A percentile compares a stretch with the other conserved stretches of the same genome.
These are phyloP conservation scores for Caracal caracal DNA, from an alignment of 2,113 vertebrate species.

Conservation along the genomic window DNA sequence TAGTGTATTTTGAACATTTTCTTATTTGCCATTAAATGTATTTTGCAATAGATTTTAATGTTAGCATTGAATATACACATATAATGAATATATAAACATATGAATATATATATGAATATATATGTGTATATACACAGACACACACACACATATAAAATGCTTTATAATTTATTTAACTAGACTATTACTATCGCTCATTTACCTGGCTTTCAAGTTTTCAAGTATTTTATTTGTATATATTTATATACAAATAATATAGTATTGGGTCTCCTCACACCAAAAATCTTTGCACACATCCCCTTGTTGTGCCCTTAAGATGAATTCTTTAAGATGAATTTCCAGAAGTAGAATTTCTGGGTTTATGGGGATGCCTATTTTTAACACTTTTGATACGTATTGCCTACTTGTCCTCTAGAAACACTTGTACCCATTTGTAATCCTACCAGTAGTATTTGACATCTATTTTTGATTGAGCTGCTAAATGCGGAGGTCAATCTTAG, in stretches of 20 bases:
- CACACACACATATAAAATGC: background rate
- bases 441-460: background rate
- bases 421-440: background rate
- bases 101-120: background rate
- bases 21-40: background rate
- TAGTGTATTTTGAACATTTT: conserved; percentile 41
- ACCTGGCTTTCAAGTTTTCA: background rate
- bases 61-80: background rate
- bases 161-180: background rate
- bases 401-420: background rate
- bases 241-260: background rate
- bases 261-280: background rate
- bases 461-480: background rate
- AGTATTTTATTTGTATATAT: too few relatives aligned
- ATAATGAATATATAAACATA: background rate
- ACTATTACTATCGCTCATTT: background rate
- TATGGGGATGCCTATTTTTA: background rate
- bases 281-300: background rate
- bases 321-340: conserved; percentile 16
- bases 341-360: background rate
- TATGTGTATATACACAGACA: background rate
- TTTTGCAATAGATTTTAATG: conserved; percentile 19
- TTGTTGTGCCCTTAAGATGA: background rate
- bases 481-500: background rate
- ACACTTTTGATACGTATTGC: background rate